Evolutionary conservation across 1,140 invertebrate genomes (phyloP).

Genomic region (Melipona quadrifasciata): DNA sequence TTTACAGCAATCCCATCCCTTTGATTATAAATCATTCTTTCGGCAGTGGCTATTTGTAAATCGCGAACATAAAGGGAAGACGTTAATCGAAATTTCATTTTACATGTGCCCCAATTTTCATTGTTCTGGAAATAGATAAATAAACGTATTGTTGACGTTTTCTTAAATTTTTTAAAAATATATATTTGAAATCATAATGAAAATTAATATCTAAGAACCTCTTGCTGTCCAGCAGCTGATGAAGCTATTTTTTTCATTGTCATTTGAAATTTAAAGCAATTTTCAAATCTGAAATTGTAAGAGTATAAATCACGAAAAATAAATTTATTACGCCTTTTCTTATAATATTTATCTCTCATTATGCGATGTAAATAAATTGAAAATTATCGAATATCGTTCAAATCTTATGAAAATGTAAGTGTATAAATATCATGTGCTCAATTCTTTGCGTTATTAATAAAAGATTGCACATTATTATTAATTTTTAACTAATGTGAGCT

Average conservation of each 20-base stretch:
- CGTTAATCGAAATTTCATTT: slow-evolving; percentile 26
- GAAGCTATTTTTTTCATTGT: slow-evolving; percentile 29
- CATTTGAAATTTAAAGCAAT: slow-evolving; percentile 26
- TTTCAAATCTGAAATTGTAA: background rate
- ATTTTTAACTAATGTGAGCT: background rate
- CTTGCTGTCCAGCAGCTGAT: slow-evolving; percentile 54
- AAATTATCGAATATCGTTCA: slow-evolving; percentile 25
- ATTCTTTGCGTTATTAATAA: slow-evolving; percentile 14
- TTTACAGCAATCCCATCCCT: background rate
- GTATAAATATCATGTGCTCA: slow-evolving; percentile 11
- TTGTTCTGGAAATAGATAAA: slow-evolving; percentile 1
- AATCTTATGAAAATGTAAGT: slow-evolving; percentile 34
- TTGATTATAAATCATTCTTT: slow-evolving; percentile 20
- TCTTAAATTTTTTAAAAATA: background rate
- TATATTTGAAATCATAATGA: slow-evolving; percentile 14
- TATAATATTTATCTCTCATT: slow-evolving; percentile 10
- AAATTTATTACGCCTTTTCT: slow-evolving; percentile 17
- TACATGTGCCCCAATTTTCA: background rate
- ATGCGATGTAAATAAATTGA: slow-evolving; percentile 17
- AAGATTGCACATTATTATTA: slow-evolving; percentile 46
- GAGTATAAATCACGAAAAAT: background rate
- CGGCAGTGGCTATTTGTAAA: slow-evolving; percentile 37
- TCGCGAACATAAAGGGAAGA: slow-evolving; percentile 40
- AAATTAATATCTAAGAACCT: slow-evolving; percentile 19
- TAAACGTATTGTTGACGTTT: slow-evolving; percentile 2